These are phyloP conservation scores for Noturus placidus DNA, from an alignment of 2,113 vertebrate species.

Conservation along the genomic window DNA sequence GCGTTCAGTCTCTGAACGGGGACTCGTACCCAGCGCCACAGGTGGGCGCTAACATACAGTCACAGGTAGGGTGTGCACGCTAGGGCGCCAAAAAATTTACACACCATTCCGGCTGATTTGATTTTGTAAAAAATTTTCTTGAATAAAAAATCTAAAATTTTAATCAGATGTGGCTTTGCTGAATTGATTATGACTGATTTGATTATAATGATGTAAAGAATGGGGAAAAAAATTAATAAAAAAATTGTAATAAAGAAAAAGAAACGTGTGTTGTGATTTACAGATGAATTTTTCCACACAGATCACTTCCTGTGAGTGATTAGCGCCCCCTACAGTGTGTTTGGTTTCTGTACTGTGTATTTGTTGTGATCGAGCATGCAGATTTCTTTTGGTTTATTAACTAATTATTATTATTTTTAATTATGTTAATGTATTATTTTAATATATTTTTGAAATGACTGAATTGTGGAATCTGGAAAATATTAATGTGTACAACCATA, in stretches of 20 bases:
- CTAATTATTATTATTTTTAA: background rate
- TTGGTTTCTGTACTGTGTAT: background rate
- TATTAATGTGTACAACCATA: background rate
- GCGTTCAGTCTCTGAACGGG: conserved; percentile 99
- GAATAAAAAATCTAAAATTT: background rate
- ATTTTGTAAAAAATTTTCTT: background rate
- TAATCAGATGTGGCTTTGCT: background rate
- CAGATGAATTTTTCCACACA: background rate
- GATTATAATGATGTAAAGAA: background rate
- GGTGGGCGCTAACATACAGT: conserved; percentile 99
- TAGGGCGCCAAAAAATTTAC: conserved; percentile 24
- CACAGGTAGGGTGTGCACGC: conserved; percentile 91
- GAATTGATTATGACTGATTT: background rate
- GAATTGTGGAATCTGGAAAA: background rate
- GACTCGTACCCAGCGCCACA: conserved; percentile 99
- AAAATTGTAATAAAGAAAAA: background rate
- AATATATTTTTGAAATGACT: background rate
- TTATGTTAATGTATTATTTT: background rate
- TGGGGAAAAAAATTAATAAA: background rate
- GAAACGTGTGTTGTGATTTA: background rate
- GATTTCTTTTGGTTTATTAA: background rate
- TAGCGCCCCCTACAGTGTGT: conserved; percentile 32
- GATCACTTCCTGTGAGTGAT: conserved; percentile 31
- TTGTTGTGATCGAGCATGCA: background rate
- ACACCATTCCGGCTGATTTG: conserved; percentile 13